Evolutionary conservation across 2,113 vertebrate genomes (phyloP).

Genomic region (Galeopterus variegatus): DNA sequence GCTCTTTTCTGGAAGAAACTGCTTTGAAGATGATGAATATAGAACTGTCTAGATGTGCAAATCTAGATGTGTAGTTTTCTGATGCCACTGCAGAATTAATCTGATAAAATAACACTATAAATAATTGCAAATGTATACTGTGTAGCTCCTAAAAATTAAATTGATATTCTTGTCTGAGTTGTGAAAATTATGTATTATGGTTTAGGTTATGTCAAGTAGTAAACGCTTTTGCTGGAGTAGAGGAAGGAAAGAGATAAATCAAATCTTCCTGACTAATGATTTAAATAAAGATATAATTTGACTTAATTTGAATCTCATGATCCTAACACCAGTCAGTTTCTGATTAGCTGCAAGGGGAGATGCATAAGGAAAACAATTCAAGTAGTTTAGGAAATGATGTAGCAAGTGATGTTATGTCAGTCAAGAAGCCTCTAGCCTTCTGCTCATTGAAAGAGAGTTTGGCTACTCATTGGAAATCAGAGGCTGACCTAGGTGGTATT

Average conservation of each 20-base stretch:
- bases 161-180: constrained; percentile 66
- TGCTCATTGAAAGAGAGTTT: not conserved
- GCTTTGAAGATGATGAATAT: constrained; percentile 68
- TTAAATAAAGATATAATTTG: constrained; percentile 70
- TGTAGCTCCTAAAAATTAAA: constrained; percentile 68
- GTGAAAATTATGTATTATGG: constrained; percentile 71
- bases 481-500: not conserved
- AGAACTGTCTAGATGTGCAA: constrained; percentile 41
- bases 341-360: constrained; percentile 46
- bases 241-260: constrained; percentile 65
- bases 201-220: constrained; percentile 64
- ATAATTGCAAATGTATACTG: constrained; percentile 58
- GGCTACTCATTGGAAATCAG: not conserved
- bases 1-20: constrained; percentile 51
- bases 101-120: constrained; percentile 75
- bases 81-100: constrained; percentile 62
- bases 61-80: constrained; percentile 57
- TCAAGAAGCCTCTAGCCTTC: not conserved
- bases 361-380: constrained; percentile 49
- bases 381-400: not conserved
- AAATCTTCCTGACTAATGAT: constrained; percentile 65
- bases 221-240: not conserved
- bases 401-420: not conserved
- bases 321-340: constrained; percentile 46
- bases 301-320: constrained; percentile 76